A percentile compares a stretch with the other conserved stretches of the same genome.
These are phyloP conservation scores for Apotomis capreana DNA, from an alignment of 2,888 invertebrate genomes.

Conservation along the genomic window DNA sequence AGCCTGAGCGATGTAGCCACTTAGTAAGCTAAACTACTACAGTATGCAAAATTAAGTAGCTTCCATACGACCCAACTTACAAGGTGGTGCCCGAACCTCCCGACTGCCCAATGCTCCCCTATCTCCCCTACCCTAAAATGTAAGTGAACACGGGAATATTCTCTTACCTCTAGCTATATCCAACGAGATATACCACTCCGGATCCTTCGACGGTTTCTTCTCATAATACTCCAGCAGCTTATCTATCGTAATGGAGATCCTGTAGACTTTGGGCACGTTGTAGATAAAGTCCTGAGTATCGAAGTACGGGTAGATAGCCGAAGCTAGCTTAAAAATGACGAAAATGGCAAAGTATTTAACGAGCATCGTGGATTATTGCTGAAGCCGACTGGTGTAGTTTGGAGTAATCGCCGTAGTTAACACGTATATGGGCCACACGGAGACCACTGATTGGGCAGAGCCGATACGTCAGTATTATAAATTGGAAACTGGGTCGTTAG, in stretches of 20 bases:
- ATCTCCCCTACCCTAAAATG: no score
- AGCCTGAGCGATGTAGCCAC: no score
- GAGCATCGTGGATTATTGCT: constrained; percentile 67
- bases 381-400: constrained; percentile 54
- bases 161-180: constrained; percentile 71
- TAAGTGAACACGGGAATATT: no score
- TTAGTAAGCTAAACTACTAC: no score
- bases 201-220: constrained; percentile 77
- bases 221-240: constrained; percentile 74
- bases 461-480: constrained; percentile 33
- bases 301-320: constrained; percentile 76
- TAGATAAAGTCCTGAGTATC: constrained; percentile 80
- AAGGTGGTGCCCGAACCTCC: no score
- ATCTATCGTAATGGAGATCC: constrained; percentile 73
- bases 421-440: constrained; percentile 39
- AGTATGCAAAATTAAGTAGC: no score
- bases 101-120: no score
- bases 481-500: constrained; percentile 32
- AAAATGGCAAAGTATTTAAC: constrained; percentile 61
- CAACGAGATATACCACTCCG: constrained; percentile 74
- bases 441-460: constrained; percentile 63
- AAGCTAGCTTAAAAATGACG: constrained; percentile 47
- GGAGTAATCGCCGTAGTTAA: constrained; percentile 31
- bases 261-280: constrained; percentile 77
- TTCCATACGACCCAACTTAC: no score